Evolutionary conservation across 92 coral and sea anemone species (phyloP), one percentile per base, ranked within the genome.

Genomic region (Bergia puertoricense): DNA sequence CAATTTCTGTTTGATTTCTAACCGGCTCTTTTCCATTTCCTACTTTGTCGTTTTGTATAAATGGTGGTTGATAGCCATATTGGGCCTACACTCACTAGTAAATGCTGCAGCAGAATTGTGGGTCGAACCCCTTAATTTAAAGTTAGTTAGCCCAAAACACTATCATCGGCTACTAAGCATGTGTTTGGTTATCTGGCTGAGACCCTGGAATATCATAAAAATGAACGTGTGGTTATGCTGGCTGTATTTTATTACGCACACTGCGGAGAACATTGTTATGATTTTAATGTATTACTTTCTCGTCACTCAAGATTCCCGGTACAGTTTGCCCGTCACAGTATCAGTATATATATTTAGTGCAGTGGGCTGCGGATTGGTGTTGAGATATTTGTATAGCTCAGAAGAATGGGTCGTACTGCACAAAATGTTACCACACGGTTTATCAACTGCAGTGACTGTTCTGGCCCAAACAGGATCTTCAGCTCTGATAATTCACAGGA

Each of bases 1-100:
- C 0, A 65, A 76, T 14, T 8, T 46, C 37, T 78, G 80, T 59
- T 69, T 88, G 18, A 11, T 88, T 41, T 57, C 80, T 67, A 81
- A 88, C 83, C 87, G 91, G 65, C 81, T 88, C 4, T 88, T 88
- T 43, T 76, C 87, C 50, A 39, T 81, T 71, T 39, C 80, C 37
- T 82, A 48, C 48, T 88, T 88, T 80, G 75, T 45, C n/a, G 76
- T 88, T 20, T n/a, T 77, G 14, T 88, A 45, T 46, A 88, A 88
- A 46, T 88, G 88, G 91, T 81, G 87, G 88, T 18, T 88, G 41
- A 56, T 81, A n/a, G 69, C n/a, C 6, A 86, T 88, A n/a, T 74
- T 88, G 66, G 62, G 62, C 18, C 37, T 88, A 48, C 91, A 88
- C 46, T 48, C 87, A 2, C 23, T 22, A 2, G 71, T 20, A 45